These are phyloP conservation scores for Rhabdornis inornatus DNA, from an alignment of 2,113 vertebrate species.

Conservation along the genomic window DNA sequence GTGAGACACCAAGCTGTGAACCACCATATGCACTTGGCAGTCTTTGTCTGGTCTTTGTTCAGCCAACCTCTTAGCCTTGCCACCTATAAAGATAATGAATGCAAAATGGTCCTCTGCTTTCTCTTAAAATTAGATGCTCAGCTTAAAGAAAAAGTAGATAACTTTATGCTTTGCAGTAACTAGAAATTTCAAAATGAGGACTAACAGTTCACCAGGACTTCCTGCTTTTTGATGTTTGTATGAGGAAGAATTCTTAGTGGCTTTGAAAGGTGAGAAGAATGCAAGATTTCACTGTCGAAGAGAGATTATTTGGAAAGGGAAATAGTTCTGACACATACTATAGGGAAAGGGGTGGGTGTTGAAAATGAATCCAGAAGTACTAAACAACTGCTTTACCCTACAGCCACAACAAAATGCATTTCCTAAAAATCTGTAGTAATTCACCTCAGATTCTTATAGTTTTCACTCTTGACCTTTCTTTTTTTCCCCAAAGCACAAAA, in stretches of 20 bases:
- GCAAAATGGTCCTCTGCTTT: constrained; percentile 58
- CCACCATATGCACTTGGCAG: constrained; percentile 76
- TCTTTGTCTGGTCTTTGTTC: constrained; percentile 75
- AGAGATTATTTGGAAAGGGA: neutral
- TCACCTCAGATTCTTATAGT: neutral
- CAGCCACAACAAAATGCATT: neutral
- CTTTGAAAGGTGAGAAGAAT: neutral
- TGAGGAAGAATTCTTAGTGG: neutral
- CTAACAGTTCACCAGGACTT: neutral
- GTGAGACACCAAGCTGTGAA: constrained; percentile 73
- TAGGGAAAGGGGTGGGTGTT: neutral
- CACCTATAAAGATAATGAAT: constrained; percentile 75
- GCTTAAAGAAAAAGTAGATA: constrained; percentile 56
- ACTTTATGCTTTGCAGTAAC: neutral
- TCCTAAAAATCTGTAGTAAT: neutral
- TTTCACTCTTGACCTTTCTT: neutral
- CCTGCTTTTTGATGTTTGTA: neutral
- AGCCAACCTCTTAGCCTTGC: constrained; percentile 74
- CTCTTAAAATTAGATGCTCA: constrained; percentile 63
- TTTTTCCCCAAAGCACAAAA: neutral
- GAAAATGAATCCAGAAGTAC: neutral
- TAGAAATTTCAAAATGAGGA: constrained; percentile 32
- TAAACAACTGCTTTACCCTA: neutral
- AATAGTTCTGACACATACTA: neutral
- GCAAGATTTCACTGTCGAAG: neutral